Conservation (phyloP, 2,888 invertebrate species). For the Oeneis ivallda region DNA sequence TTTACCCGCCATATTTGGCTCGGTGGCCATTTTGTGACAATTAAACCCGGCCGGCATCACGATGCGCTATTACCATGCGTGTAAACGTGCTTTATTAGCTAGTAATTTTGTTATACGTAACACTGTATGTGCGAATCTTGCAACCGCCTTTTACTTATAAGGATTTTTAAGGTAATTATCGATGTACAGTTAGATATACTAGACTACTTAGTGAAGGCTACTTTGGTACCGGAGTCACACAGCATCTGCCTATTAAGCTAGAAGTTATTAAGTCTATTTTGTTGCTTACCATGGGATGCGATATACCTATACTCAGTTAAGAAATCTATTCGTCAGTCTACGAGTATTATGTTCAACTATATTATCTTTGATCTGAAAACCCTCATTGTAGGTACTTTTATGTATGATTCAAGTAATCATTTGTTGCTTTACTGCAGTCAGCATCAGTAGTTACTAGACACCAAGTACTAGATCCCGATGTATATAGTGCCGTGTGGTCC, state of each 20-base stretch:
- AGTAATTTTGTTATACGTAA: conserved; percentile 43
- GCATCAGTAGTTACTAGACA: not conserved
- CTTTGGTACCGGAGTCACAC: not conserved
- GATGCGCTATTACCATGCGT: conserved; percentile 55
- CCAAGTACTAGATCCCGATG: no score
- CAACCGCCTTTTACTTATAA: conserved; percentile 29
- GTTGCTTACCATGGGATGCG: not conserved
- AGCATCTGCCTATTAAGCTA: conserved; percentile 14
- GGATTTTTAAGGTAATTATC: conserved; percentile 32
- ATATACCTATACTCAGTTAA: no score
- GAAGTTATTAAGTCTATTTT: conserved; percentile 3
- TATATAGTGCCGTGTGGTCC: no score
- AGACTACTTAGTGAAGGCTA: not conserved
- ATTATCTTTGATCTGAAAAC: no score
- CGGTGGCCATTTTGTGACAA: conserved; percentile 58
- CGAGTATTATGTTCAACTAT: no score
- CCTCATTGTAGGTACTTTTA: no score
- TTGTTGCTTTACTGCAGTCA: conserved; percentile 7
- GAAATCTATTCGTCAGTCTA: no score
- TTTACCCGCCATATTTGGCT: conserved; percentile 40
- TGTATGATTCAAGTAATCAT: not conserved
- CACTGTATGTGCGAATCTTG: conserved; percentile 38
- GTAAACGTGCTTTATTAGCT: conserved; percentile 46
- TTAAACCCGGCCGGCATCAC: conserved; percentile 59
- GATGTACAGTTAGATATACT: conserved; percentile 15